Conservation (phyloP, 1,140 invertebrate species). For the Chymomyza costata region DNA sequence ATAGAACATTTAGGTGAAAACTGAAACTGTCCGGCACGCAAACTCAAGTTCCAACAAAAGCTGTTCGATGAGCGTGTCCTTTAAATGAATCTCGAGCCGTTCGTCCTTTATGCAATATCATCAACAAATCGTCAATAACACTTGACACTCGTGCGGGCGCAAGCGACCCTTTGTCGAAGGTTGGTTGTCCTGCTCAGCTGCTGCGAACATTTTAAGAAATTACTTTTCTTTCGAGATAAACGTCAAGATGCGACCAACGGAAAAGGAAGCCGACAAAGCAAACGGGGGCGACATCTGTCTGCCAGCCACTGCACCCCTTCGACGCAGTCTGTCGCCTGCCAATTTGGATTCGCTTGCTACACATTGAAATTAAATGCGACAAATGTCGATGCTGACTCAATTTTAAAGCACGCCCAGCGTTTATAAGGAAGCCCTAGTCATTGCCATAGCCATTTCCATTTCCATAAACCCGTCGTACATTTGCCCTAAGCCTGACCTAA, state of each 20-base stretch:
- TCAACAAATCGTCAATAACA: constrained; percentile 73
- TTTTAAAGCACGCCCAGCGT: constrained; percentile 30
- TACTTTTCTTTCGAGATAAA: constrained; percentile 58
- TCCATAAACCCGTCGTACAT: constrained; percentile 22
- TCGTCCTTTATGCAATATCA: constrained; percentile 56
- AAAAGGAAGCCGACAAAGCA: not conserved
- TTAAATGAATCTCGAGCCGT: not conserved
- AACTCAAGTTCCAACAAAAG: constrained; percentile 37
- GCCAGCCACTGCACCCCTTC: not conserved
- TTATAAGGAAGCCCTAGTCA: constrained; percentile 4
- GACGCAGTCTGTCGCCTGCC: no score
- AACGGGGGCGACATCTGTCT: constrained; percentile 9
- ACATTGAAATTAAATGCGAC: constrained; percentile 1
- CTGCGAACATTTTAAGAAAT: constrained; percentile 60
- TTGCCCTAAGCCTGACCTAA: constrained; percentile 43
- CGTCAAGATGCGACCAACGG: constrained; percentile 9
- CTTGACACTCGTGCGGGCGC: constrained; percentile 53
- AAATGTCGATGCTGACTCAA: not conserved
- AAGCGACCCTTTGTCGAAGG: constrained; percentile 29
- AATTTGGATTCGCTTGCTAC: not conserved
- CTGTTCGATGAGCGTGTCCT: constrained; percentile 24
- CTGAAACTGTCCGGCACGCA: constrained; percentile 8
- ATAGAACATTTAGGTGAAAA: no score
- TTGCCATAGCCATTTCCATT: constrained; percentile 4
- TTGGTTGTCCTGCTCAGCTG: constrained; percentile 18